phyloP scores from a whole-genome alignment of 2,888 invertebrate genomes.

The Ptycholaimellus sp. region DNA sequence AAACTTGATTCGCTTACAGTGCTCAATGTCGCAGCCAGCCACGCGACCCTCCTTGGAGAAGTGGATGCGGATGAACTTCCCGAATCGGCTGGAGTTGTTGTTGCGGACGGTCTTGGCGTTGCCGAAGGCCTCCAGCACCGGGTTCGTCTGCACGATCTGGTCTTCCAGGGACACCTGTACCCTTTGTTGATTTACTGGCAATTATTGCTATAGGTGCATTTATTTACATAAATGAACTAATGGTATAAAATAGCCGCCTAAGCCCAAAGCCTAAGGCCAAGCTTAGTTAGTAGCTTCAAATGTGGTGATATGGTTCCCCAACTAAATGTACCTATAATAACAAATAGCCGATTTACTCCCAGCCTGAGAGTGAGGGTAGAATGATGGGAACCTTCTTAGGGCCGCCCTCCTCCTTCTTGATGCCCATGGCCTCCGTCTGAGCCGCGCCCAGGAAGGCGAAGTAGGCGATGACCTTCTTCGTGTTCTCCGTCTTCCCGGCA shows the following conservation, averaged over 20 bases:
- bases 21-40: constrained; percentile 99
- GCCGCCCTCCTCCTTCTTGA: too few species aligned
- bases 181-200: too few species aligned
- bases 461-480: constrained; percentile 98
- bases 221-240: too few species aligned
- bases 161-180: constrained; percentile 87
- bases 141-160: constrained; percentile 97
- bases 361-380: too few species aligned
- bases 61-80: constrained; percentile 99
- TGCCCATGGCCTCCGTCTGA: constrained; percentile 12
- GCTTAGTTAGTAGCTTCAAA: too few species aligned
- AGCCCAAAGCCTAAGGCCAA: too few species aligned
- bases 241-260: too few species aligned
- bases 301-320: too few species aligned
- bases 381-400: too few species aligned
- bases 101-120: constrained; percentile 99
- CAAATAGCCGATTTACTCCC: too few species aligned
- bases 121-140: constrained; percentile 95
- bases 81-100: constrained; percentile 99
- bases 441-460: constrained; percentile 49
- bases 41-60: constrained; percentile 95
- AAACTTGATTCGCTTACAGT: constrained; percentile 84
- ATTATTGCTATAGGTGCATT: too few species aligned
- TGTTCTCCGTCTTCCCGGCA: constrained; percentile 99
- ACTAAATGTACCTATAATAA: too few species aligned